Evolutionary conservation across 2,113 vertebrate species (phyloP).

Genomic region (human): GRCh38 chr1:192819001-192819500

Average conservation of each 20-base stretch:
- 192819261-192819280: background rate
- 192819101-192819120: background rate
- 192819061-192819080: background rate
- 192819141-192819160: background rate
- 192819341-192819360: background rate
- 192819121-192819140: background rate
- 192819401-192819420: background rate
- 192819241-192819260: background rate
- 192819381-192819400: background rate
- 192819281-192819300: background rate
- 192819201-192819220: background rate
- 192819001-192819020: background rate
- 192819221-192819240: background rate
- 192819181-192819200: background rate
- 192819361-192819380: background rate
- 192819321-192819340: background rate
- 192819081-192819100: background rate
- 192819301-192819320: too few species aligned
- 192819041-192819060: background rate
- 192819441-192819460: background rate
- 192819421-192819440: background rate
- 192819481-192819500: background rate
- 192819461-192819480: background rate
- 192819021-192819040: background rate
- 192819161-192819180: background rate